These are phyloP conservation scores for Nibea coibor DNA, from an alignment of 2,113 vertebrate genomes.

Conservation along the genomic window DNA sequence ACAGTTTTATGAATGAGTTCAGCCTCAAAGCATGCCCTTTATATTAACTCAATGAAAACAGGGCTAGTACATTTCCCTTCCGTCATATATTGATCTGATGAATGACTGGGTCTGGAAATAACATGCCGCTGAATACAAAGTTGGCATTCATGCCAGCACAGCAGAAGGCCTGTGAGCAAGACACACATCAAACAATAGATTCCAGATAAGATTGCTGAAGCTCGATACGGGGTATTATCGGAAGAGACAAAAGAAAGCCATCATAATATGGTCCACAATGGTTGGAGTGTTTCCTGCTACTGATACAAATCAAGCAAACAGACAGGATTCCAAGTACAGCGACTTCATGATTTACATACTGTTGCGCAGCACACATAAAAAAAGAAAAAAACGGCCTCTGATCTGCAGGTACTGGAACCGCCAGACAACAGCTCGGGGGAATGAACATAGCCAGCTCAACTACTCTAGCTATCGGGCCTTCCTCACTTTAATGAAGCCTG, in stretches of 20 bases:
- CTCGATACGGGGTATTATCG: conserved; percentile 37
- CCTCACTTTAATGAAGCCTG: conserved; percentile 59
- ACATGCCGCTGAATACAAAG: conserved; percentile 40
- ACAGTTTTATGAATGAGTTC: conserved; percentile 71
- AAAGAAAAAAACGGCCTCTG: neutral
- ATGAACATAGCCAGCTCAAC: conserved; percentile 28
- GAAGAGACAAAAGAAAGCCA: conserved; percentile 11
- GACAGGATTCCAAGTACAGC: neutral
- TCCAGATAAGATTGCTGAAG: conserved; percentile 53
- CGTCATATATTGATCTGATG: conserved; percentile 59
- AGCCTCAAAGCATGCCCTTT: conserved; percentile 61
- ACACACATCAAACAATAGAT: conserved; percentile 50
- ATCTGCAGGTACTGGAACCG: conserved; percentile 2
- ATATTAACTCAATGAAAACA: conserved; percentile 62
- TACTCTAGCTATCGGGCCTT: conserved; percentile 39
- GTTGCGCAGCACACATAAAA: neutral
- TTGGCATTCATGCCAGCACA: conserved; percentile 24
- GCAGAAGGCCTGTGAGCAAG: conserved; percentile 35
- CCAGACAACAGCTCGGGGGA: conserved; percentile 34
- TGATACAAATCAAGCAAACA: conserved; percentile 6
- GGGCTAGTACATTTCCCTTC: conserved; percentile 37
- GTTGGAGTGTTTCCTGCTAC: conserved; percentile 1
- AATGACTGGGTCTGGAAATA: conserved; percentile 50
- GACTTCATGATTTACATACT: conserved; percentile 3
- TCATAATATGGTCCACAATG: neutral